Percentiles rank a stretch among this genome's conserved stretches.
phyloP scores from a whole-genome alignment of 2,113 vertebrate genomes.

The Aspidoscelis tigris region DNA sequence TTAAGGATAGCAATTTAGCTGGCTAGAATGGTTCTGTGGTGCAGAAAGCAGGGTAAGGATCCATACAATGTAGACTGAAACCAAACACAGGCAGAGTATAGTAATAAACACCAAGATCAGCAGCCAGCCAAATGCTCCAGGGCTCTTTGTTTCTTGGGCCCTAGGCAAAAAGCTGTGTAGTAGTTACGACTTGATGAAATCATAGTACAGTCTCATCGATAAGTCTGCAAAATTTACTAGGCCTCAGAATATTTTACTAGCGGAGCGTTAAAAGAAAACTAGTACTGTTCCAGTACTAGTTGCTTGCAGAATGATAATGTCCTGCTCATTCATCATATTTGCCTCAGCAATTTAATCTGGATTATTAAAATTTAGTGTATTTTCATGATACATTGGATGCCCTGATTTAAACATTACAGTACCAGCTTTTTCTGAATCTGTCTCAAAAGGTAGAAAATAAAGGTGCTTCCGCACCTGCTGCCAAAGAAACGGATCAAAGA shows the following conservation, averaged over 20 bases:
- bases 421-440: not conserved
- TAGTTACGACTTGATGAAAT: too few relatives aligned
- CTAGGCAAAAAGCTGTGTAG: too few relatives aligned
- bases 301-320: not conserved
- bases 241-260: not conserved
- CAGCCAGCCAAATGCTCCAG: too few relatives aligned
- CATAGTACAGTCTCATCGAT: not conserved
- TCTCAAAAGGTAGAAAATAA: slow-evolving; percentile 2
- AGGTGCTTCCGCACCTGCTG: too few relatives aligned
- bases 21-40: too few relatives aligned
- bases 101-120: too few relatives aligned
- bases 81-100: too few relatives aligned
- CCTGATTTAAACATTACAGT: not conserved
- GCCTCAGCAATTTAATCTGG: slow-evolving; percentile 11
- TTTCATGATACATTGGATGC: not conserved
- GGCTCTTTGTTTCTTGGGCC: too few relatives aligned
- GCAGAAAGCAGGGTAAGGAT: too few relatives aligned
- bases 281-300: not conserved
- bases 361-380: not conserved
- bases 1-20: not conserved
- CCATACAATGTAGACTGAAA: too few relatives aligned
- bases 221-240: not conserved
- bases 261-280: not conserved
- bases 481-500: too few relatives aligned
- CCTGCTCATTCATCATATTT: not conserved